phyloP scores from a whole-genome alignment of 1,140 invertebrate species.

The Bombus waltoni region DNA sequence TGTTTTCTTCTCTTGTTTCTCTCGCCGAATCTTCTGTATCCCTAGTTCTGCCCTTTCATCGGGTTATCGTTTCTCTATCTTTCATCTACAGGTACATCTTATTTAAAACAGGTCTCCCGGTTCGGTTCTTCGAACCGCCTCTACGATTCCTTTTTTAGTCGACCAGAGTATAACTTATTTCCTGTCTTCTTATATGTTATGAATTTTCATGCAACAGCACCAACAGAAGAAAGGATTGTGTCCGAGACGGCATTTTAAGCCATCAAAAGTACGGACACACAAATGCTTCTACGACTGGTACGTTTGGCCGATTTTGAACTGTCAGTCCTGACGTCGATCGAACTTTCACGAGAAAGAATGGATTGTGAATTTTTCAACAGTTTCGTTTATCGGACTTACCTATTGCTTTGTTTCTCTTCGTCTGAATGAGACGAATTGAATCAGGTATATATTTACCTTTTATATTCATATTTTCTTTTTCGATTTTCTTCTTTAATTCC shows the following conservation, averaged over 20 bases:
- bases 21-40: not conserved
- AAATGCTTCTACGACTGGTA: not conserved
- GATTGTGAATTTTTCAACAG: constrained; percentile 23
- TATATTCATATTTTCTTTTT: not conserved
- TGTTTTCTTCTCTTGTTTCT: constrained; percentile 13
- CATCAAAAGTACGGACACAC: not conserved
- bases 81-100: constrained; percentile 15
- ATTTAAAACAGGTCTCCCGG: not conserved
- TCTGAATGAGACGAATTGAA: not conserved
- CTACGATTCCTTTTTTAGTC: not conserved
- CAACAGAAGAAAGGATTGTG: not conserved
- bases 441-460: constrained; percentile 16
- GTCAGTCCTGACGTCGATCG: constrained; percentile 21
- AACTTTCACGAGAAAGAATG: constrained; percentile 39
- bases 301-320: not conserved
- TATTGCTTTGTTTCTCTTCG: not conserved
- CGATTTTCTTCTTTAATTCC: not conserved
- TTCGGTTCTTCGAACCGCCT: not conserved
- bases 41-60: not conserved
- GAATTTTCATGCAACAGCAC: constrained; percentile 15
- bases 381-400: not conserved
- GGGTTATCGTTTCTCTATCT: not conserved
- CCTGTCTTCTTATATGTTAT: not conserved
- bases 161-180: not conserved
- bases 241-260: not conserved